phyloP scores from a whole-genome alignment of 2,888 invertebrate genomes.

The Chelonus formosanus region DNA sequence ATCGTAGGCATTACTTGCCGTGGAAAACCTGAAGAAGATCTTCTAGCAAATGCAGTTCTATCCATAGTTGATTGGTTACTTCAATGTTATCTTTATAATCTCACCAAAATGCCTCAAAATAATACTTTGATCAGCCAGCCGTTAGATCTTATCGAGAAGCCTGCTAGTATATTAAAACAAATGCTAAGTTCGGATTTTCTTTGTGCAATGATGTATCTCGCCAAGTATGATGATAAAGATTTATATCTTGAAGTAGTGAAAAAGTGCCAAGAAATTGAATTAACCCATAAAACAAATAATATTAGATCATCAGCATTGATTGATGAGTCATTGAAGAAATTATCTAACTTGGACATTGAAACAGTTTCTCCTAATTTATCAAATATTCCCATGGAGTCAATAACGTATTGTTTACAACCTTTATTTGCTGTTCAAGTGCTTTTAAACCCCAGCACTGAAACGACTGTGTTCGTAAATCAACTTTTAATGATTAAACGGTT shows the following conservation, averaged over 20 bases:
- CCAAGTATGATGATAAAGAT: constrained; percentile 82
- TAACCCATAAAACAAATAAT: constrained; percentile 69
- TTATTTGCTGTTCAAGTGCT: constrained; percentile 86
- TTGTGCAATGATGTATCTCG: constrained; percentile 83
- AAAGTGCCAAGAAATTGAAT: constrained; percentile 79
- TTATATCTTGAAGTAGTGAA: constrained; percentile 75
- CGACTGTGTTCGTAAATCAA: constrained; percentile 82
- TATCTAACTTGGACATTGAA: constrained; percentile 73
- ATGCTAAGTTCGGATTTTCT: constrained; percentile 79
- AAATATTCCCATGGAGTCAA: constrained; percentile 71
- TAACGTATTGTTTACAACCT: constrained; percentile 81
- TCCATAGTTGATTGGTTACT: constrained; percentile 84
- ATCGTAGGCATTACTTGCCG: constrained; percentile 73
- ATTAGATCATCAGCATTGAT: constrained; percentile 70
- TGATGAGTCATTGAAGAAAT: constrained; percentile 71
- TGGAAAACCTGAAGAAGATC: constrained; percentile 87
- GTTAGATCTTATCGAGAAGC: constrained; percentile 75
- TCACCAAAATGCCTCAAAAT: constrained; percentile 61
- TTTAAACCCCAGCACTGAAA: constrained; percentile 84
- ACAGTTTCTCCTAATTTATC: constrained; percentile 67
- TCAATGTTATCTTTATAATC: constrained; percentile 72
- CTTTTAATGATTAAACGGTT: constrained; percentile 84
- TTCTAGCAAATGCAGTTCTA: constrained; percentile 83
- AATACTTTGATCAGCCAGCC: constrained; percentile 62
- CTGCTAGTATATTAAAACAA: constrained; percentile 74